Percentiles rank a stretch among this genome's conserved stretches.
Conservation (phyloP, 2,888 invertebrate genomes). For the Agonopterix subpropinquella region DNA sequence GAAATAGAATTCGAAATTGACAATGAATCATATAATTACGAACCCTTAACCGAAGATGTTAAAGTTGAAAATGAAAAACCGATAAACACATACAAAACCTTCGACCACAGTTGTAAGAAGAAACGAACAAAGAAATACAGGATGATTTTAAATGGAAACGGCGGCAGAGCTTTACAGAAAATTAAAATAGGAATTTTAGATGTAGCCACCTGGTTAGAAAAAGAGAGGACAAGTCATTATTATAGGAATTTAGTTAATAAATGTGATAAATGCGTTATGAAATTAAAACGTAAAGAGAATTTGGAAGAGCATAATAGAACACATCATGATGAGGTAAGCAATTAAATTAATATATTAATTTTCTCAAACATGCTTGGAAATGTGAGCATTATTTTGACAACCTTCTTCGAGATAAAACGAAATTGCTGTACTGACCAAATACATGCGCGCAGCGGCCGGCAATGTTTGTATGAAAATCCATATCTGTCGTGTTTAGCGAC, state of each 20-base stretch:
- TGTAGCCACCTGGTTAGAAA: constrained; percentile 11
- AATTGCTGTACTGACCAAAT: no score
- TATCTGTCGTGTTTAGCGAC: no score
- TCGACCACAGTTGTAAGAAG: no score
- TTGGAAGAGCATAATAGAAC: constrained; percentile 15
- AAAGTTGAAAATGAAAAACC: no score
- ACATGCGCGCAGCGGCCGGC: no score
- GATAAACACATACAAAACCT: no score
- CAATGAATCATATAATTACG: neutral
- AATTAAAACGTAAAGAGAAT: constrained; percentile 1
- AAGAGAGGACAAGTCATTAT: constrained; percentile 14
- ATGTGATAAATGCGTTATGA: constrained; percentile 11
- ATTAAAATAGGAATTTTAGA: neutral
- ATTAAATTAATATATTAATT: neutral
- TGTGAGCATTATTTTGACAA: no score
- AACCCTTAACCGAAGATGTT: no score
- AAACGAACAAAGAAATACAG: neutral
- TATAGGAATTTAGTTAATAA: constrained; percentile 11
- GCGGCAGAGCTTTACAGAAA: constrained; percentile 10
- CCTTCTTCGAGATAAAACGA: no score
- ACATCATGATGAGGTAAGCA: constrained; percentile 18
- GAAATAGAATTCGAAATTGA: neutral
- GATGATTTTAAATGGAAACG: constrained; percentile 10
- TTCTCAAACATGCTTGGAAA: no score
- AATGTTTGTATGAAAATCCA: no score